These are phyloP conservation scores for Periophthalmus modestus DNA, from an alignment of 2,113 vertebrate genomes.

Conservation along the genomic window DNA sequence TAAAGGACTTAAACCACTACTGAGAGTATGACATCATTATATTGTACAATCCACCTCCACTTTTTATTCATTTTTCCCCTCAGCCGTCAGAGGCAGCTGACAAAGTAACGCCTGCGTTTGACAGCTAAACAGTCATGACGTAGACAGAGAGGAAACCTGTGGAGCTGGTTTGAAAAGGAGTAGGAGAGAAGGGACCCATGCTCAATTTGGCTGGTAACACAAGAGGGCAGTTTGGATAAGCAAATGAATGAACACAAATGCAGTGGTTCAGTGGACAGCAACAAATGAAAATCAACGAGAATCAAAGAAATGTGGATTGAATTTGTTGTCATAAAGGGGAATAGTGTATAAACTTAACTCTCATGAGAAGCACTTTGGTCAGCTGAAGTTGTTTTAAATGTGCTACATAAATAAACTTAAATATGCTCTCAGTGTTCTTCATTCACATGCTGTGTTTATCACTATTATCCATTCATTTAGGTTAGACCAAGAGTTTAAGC, in stretches of 20 bases:
- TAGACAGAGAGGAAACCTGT: constrained; percentile 11
- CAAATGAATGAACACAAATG: background rate
- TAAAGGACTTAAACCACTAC: too few species aligned
- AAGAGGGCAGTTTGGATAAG: background rate
- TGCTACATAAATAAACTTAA: too few species aligned
- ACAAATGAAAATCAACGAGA: background rate
- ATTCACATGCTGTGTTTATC: too few species aligned
- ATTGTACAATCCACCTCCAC: constrained; percentile 2
- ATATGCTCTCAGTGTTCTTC: too few species aligned
- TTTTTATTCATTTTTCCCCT: background rate
- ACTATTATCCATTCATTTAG: too few species aligned
- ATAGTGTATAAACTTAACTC: background rate
- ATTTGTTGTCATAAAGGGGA: background rate
- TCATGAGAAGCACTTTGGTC: too few species aligned
- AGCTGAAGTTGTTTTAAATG: too few species aligned
- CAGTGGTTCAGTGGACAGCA: background rate
- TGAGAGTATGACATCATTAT: background rate
- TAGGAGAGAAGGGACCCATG: constrained; percentile 4
- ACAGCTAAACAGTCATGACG: constrained; percentile 45
- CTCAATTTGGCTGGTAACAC: background rate
- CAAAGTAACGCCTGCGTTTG: constrained; percentile 49
- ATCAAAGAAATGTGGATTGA: background rate
- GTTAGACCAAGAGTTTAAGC: too few species aligned
- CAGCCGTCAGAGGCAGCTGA: constrained; percentile 60
- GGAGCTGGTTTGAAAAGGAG: constrained; percentile 36